A percentile compares a stretch with the other conserved stretches of the same genome.
Conservation (phyloP, 2,113 vertebrate genomes). For the Ariopsis seemanni region DNA sequence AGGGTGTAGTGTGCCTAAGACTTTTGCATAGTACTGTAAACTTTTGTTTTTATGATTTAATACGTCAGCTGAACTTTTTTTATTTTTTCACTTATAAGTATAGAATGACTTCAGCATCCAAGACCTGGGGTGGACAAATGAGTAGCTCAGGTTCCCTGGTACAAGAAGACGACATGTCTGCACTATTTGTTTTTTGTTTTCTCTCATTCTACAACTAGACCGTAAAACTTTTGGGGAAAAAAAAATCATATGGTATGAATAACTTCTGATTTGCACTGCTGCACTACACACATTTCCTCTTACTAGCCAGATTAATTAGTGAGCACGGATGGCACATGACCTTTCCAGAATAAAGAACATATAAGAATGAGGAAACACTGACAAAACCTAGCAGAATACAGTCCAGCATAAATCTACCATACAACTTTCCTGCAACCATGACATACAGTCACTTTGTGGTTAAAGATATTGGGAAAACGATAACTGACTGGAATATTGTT, state of each 20-base stretch:
- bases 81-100: neutral
- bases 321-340: neutral
- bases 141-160: neutral
- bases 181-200: neutral
- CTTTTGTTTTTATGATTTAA: neutral
- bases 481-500: neutral
- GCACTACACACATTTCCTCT: neutral
- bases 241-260: neutral
- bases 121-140: constrained; percentile 1
- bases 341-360: neutral
- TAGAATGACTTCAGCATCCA: neutral
- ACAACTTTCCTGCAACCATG: neutral
- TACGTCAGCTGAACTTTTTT: neutral
- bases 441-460: neutral
- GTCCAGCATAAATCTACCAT: neutral
- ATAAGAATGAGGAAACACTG: neutral
- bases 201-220: neutral
- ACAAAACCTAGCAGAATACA: neutral
- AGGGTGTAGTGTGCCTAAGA: too few relatives aligned
- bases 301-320: neutral
- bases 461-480: neutral
- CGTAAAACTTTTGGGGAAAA: neutral
- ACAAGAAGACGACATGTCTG: neutral
- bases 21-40: too few relatives aligned
- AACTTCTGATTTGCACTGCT: neutral